Percentiles rank a stretch among this genome's conserved stretches.
These are phyloP conservation scores for Heterodera schachtii DNA, from an alignment of 1,140 invertebrate genomes.

Conservation along the genomic window DNA sequence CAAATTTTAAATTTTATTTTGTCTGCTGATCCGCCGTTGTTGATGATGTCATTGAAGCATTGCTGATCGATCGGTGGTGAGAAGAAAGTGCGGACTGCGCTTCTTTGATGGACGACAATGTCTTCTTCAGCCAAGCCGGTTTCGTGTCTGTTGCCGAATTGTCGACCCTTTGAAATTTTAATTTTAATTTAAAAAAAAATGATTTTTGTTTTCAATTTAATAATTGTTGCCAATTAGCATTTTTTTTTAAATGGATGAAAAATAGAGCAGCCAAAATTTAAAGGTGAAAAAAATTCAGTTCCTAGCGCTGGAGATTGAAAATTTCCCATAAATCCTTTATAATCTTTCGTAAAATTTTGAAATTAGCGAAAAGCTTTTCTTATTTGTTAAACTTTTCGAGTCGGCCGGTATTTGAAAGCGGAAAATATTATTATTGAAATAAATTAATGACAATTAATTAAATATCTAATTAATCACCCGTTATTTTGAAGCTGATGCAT, in stretches of 20 bases:
- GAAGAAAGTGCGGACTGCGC: slow-evolving; percentile 3
- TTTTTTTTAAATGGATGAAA: neutral
- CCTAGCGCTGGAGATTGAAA: no score
- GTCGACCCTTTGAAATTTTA: slow-evolving; percentile 8
- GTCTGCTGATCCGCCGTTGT: no score
- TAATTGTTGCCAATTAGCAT: no score
- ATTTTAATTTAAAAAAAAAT: slow-evolving; percentile 6
- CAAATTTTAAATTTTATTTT: no score
- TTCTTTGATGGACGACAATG: slow-evolving; percentile 53
- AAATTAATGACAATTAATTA: neutral
- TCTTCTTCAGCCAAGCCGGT: slow-evolving; percentile 57
- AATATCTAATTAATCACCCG: neutral
- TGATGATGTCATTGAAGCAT: neutral
- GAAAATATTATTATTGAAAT: neutral
- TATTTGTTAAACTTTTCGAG: no score
- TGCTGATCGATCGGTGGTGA: slow-evolving; percentile 10
- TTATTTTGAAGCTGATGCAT: slow-evolving; percentile 1
- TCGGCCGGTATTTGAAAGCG: no score
- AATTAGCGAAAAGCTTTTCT: no score
- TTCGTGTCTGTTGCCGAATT: slow-evolving; percentile 12
- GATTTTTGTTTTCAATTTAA: neutral
- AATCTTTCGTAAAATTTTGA: no score
- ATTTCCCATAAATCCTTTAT: no score
- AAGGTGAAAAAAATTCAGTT: no score
- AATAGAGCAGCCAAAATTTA: no score